Evolutionary conservation across 2,797 vertebrate genomes (phyloP), one percentile per base, ranked within the genome.

Genomic region (Orientallactaga sibirica): DNA sequence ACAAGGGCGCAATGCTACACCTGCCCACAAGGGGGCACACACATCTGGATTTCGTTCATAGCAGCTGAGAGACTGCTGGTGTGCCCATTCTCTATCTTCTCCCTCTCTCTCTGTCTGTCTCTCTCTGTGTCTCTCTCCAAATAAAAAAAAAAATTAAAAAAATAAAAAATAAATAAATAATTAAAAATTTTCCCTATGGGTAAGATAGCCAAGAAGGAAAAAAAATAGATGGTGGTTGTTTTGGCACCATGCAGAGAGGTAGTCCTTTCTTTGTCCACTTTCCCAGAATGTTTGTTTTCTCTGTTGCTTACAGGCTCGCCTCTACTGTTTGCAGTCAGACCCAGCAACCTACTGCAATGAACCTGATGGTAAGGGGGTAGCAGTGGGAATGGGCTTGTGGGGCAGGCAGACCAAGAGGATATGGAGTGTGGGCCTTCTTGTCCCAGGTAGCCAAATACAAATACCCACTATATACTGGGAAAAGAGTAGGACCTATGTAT

Each of bases 301-400:
- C 9, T 76, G 0, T 86, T 75, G 96, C 96, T 97, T 97, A 64
- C 95, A 99, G 99, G 99, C 99, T 89, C 99, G 99, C 66, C 99
- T 99, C 86, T 99, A 99, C 98, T 99, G 99, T 98, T 98, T 99
- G 86, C 99, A 99, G 97, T 99, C 99, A 2, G 99, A 99, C 95
- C 99, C 99, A 0, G 99, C 99, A 29, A 99, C 99, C 11, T 99
- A 99, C 98, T 99, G 99, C 99, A 99, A 99, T 0, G 99, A 99
- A 97, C 99, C 99, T 5, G 99, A 99, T 48, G 99, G 99, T 99
- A 98, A 16, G 94, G 71, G 83, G 82, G 8, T 0, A 8, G 33
- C 43, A 0, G 2, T 0, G 0, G 67, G 87, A 79, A 19, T 0
- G 52, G 87, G 5, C 7, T 67, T 43, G 29, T 33, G 78, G 52